phyloP scores from a whole-genome alignment of 2,888 invertebrate genomes.

The Agrochola lota region DNA sequence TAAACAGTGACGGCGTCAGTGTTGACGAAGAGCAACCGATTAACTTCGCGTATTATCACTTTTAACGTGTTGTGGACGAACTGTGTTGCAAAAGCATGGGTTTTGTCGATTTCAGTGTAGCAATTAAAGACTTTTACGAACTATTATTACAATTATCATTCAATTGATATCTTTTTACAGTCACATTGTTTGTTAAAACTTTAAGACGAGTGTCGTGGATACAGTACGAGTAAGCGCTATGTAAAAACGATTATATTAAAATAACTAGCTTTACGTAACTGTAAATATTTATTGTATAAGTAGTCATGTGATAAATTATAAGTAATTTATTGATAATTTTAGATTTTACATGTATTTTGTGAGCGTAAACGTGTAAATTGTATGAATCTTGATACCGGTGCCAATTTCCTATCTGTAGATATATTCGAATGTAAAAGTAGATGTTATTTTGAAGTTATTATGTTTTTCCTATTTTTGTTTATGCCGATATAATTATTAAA shows the following conservation, averaged over 20 bases:
- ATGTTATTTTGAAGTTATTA: slow-evolving; percentile 45
- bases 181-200: slow-evolving; percentile 42
- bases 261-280: slow-evolving; percentile 63
- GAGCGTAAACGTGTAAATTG: slow-evolving; percentile 73
- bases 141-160: slow-evolving; percentile 49
- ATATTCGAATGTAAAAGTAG: slow-evolving; percentile 60
- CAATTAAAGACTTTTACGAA: slow-evolving; percentile 29
- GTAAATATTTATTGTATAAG: slow-evolving; percentile 79
- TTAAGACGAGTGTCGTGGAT: slow-evolving; percentile 47
- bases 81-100: slow-evolving; percentile 14
- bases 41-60: slow-evolving; percentile 88
- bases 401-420: slow-evolving; percentile 79
- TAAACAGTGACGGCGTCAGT: slow-evolving; percentile 68
- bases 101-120: slow-evolving; percentile 22
- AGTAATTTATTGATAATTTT: slow-evolving; percentile 84
- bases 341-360: slow-evolving; percentile 80
- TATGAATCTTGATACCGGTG: slow-evolving; percentile 77
- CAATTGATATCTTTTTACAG: slow-evolving; percentile 54
- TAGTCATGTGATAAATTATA: slow-evolving; percentile 84
- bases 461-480: slow-evolving; percentile 11
- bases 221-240: slow-evolving; percentile 62
- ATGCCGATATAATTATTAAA: slow-evolving; percentile 22
- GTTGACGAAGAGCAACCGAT: slow-evolving; percentile 81
- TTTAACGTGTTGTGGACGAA: slow-evolving; percentile 69
- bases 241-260: slow-evolving; percentile 68